These are phyloP conservation scores for Mythimna ferrago DNA, from an alignment of 2,888 invertebrate genomes.

Conservation along the genomic window DNA sequence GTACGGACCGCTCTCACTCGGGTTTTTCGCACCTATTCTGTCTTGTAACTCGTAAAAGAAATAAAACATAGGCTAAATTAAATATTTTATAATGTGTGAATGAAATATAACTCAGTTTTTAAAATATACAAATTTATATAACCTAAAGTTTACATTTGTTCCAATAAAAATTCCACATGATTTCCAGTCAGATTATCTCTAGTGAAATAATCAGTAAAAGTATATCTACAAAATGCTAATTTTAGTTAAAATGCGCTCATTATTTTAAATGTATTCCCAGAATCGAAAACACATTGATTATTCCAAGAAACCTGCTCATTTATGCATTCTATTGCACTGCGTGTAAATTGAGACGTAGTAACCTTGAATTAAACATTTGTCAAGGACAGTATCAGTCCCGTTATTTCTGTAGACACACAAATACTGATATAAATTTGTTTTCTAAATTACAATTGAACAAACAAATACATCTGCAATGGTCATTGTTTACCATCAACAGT, in stretches of 20 bases:
- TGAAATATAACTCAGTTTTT: too few relatives aligned
- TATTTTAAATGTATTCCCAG: constrained; percentile 14
- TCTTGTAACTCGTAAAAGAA: too few relatives aligned
- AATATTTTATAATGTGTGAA: too few relatives aligned
- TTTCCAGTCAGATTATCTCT: too few relatives aligned
- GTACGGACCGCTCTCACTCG: too few relatives aligned
- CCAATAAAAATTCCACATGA: background rate
- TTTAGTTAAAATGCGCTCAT: background rate
- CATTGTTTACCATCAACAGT: constrained; percentile 43
- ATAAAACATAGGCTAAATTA: too few relatives aligned
- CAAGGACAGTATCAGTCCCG: background rate
- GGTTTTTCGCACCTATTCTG: too few relatives aligned
- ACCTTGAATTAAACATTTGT: background rate
- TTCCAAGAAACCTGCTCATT: constrained; percentile 16
- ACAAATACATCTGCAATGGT: constrained; percentile 7
- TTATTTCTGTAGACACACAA: background rate
- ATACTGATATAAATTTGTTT: constrained; percentile 4
- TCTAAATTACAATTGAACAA: background rate
- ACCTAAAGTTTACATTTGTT: background rate
- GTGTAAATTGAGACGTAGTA: constrained; percentile 15
- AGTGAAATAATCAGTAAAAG: background rate
- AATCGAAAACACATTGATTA: background rate
- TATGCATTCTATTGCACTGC: constrained; percentile 18
- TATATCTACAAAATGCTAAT: background rate
- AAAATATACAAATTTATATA: too few relatives aligned